Conservation (phyloP, 37 sponge, comb jelly and placozoan genomes). For the Corticium candelabrum region DNA sequence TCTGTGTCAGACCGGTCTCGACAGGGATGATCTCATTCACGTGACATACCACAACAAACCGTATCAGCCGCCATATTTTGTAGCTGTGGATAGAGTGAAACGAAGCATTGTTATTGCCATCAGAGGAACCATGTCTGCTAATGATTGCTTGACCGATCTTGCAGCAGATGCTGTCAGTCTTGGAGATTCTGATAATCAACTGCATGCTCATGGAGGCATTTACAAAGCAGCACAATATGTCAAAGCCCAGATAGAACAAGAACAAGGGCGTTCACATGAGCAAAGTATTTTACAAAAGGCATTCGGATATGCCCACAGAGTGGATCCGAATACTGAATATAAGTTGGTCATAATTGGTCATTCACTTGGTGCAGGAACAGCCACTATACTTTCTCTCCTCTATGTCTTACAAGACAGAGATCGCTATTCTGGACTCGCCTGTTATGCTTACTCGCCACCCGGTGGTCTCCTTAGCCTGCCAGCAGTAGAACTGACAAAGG, state of each 20-base stretch:
- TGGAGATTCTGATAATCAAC: constrained; percentile 14
- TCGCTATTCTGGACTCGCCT: neutral
- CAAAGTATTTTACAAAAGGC: constrained; percentile 43
- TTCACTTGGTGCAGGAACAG: neutral
- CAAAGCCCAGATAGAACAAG: constrained; percentile 24
- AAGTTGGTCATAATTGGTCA: neutral
- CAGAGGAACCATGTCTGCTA: constrained; percentile 74
- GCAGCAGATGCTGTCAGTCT: too few relatives aligned
- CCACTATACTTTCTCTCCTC: neutral
- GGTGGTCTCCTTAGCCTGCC: neutral
- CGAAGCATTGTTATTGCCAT: constrained; percentile 58
- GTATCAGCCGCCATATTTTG: constrained; percentile 47
- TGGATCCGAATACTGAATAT: neutral
- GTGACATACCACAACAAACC: neutral
- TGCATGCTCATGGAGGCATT: constrained; percentile 78
- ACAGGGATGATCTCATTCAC: neutral
- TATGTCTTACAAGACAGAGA: neutral
- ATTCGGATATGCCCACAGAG: constrained; percentile 9
- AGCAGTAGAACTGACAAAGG: neutral
- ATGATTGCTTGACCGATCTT: constrained; percentile 77
- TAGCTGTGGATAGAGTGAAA: constrained; percentile 62
- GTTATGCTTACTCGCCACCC: constrained; percentile 12
- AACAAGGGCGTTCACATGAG: too few relatives aligned
- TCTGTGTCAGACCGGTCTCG: neutral
- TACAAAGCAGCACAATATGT: constrained; percentile 47